These are phyloP conservation scores for Aphrophora alni DNA, from an alignment of 2,888 invertebrate genomes.

Conservation along the genomic window DNA sequence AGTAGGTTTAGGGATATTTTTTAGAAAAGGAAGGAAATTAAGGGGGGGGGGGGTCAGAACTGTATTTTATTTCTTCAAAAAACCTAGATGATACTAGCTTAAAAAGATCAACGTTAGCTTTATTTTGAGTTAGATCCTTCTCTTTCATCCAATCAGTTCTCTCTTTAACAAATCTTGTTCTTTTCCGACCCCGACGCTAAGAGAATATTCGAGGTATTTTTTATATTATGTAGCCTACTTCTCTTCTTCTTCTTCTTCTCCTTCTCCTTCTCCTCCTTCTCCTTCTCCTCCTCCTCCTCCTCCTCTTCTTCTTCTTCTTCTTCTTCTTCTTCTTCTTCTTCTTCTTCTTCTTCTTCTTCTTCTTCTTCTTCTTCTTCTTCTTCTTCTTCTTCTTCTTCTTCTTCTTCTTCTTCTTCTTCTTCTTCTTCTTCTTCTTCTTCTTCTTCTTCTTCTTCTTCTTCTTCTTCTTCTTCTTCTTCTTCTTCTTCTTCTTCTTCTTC, in stretches of 20 bases:
- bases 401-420: not conserved
- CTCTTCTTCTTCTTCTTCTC: not conserved
- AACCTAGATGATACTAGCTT: no score
- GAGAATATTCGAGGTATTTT: no score
- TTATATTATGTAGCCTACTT: no score
- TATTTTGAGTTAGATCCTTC: no score
- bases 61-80: no score
- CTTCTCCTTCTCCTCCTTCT: not conserved
- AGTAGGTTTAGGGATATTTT: no score
- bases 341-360: not conserved
- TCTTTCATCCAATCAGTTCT: no score
- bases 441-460: slow-evolving; percentile 27
- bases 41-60: no score
- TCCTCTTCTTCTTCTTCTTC: not conserved
- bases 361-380: not conserved
- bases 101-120: no score
- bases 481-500: slow-evolving; percentile 17
- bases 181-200: no score
- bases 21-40: no score
- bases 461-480: slow-evolving; percentile 18
- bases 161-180: no score
- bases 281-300: not conserved
- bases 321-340: not conserved
- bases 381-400: slow-evolving; percentile 4
- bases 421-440: not conserved